A percentile compares a stretch with the other conserved stretches of the same genome.
These are phyloP conservation scores for Heptranchias perlo DNA, from an alignment of 2,113 vertebrate species.

Conservation along the genomic window DNA sequence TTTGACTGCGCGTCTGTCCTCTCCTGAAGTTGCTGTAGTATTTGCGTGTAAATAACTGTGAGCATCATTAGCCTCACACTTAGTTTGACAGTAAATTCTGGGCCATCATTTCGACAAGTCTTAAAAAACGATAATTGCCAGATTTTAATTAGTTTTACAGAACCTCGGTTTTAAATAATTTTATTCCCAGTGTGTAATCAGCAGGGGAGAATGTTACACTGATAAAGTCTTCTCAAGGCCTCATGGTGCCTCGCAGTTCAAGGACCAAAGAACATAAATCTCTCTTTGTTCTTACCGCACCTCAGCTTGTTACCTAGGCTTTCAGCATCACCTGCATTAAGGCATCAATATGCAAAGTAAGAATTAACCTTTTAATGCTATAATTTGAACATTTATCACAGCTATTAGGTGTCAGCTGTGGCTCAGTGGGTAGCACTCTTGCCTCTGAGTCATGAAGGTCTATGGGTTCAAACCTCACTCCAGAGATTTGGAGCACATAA, in stretches of 20 bases:
- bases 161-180: not conserved
- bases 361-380: not conserved
- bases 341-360: not conserved
- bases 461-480: not conserved
- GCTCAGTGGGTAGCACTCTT: not conserved
- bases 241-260: not conserved
- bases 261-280: not conserved
- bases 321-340: not conserved
- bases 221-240: not conserved
- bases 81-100: too few relatives aligned
- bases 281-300: not conserved
- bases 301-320: not conserved
- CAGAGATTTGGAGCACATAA: not conserved
- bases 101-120: not conserved
- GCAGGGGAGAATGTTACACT: not conserved
- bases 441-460: not conserved
- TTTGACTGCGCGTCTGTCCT: too few relatives aligned
- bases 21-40: too few relatives aligned
- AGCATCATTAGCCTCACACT: too few relatives aligned
- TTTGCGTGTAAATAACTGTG: too few relatives aligned
- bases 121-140: not conserved
- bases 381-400: not conserved
- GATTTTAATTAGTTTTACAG: not conserved
- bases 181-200: not conserved
- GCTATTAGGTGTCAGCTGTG: not conserved